Conservation (phyloP, 2,888 invertebrate species). For the Pseudanteris insignis region DNA sequence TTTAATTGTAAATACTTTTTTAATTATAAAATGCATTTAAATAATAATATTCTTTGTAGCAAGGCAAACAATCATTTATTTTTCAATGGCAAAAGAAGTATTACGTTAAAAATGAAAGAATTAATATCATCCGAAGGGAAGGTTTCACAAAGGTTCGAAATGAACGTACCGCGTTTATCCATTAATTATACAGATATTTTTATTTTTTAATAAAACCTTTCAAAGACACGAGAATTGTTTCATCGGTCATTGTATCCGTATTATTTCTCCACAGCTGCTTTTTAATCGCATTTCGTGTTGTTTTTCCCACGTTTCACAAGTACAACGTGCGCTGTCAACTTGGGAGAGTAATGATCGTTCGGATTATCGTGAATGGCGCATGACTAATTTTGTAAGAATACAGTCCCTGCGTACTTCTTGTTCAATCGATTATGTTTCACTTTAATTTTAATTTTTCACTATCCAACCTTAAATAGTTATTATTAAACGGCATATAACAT, state of each 20-base stretch:
- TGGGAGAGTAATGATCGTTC: constrained; percentile 41
- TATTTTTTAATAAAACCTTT: constrained; percentile 26
- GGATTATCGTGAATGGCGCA: constrained; percentile 37
- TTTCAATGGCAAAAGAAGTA: neutral
- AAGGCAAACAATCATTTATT: neutral
- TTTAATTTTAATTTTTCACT: constrained; percentile 37
- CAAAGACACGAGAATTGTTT: constrained; percentile 36
- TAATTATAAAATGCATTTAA: too few relatives aligned
- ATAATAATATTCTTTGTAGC: too few relatives aligned
- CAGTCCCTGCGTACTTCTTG: constrained; percentile 26
- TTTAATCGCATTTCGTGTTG: constrained; percentile 36
- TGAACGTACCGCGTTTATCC: constrained; percentile 12
- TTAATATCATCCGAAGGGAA: too few relatives aligned
- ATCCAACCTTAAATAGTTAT: too few relatives aligned
- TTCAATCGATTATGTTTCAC: constrained; percentile 30
- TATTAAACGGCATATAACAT: too few relatives aligned
- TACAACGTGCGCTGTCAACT: constrained; percentile 19
- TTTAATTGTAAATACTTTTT: too few relatives aligned
- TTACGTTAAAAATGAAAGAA: neutral
- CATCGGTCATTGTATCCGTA: constrained; percentile 41
- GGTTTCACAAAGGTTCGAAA: constrained; percentile 11
- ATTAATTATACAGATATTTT: constrained; percentile 36
- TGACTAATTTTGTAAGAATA: constrained; percentile 42
- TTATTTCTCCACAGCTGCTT: constrained; percentile 40
- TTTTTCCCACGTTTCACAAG: constrained; percentile 39